phyloP scores from a whole-genome alignment of 2,888 invertebrate genomes.

The Drosophila mimetica region DNA sequence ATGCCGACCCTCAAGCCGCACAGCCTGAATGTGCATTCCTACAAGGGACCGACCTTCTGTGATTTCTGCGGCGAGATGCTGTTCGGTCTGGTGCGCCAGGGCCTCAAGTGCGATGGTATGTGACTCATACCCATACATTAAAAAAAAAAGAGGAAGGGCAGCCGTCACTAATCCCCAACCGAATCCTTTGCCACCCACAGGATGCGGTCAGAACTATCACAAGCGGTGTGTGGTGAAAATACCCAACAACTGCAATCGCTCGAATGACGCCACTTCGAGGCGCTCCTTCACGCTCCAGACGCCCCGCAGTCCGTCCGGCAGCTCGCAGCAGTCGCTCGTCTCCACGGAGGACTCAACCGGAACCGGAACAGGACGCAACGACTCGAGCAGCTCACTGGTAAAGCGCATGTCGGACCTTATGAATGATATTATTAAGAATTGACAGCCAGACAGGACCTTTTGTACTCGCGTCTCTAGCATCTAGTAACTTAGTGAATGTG shows the following conservation, averaged over 20 bases:
- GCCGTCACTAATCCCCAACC: constrained; percentile 13
- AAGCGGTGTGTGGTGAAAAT: constrained; percentile 98
- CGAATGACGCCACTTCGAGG: constrained; percentile 82
- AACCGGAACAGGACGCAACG: constrained; percentile 73
- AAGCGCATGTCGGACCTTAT: constrained; percentile 88
- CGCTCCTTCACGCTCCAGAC: constrained; percentile 84
- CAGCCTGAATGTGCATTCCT: constrained; percentile 97
- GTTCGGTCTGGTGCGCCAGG: constrained; percentile 98
- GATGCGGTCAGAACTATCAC: constrained; percentile 99
- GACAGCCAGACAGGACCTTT: constrained; percentile 35
- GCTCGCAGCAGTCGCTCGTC: constrained; percentile 88
- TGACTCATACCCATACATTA: constrained; percentile 6
- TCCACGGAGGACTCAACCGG: constrained; percentile 85
- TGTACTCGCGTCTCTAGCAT: background rate
- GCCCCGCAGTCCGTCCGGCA: constrained; percentile 90
- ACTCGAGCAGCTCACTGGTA: constrained; percentile 89
- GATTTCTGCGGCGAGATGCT: constrained; percentile 99
- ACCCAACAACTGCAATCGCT: constrained; percentile 96
- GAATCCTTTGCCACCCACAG: constrained; percentile 85
- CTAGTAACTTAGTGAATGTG: background rate
- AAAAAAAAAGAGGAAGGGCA: background rate
- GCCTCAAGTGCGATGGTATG: constrained; percentile 98
- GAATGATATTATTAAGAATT: constrained; percentile 85
- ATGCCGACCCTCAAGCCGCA: constrained; percentile 92
- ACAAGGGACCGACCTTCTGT: constrained; percentile 99